A percentile compares a stretch with the other conserved stretches of the same genome.
phyloP scores from a whole-genome alignment of 2,113 vertebrate species.

The Daphoenositta chrysoptera region DNA sequence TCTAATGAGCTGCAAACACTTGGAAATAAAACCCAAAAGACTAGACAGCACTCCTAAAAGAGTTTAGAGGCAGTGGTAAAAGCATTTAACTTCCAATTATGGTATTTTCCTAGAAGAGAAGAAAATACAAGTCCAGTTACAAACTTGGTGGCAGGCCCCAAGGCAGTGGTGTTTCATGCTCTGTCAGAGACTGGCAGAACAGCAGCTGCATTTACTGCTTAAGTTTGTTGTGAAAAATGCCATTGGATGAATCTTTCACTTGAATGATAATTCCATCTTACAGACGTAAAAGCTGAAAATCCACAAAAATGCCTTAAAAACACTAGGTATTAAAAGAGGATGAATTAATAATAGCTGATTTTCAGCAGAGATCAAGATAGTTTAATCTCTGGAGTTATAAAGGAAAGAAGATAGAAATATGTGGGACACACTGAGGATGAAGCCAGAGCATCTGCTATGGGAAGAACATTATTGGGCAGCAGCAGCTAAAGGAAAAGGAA shows the following conservation, averaged over 20 bases:
- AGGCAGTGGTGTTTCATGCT: neutral
- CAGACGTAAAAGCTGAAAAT: neutral
- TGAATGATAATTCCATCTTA: conserved; percentile 1
- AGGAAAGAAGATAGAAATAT: conserved; percentile 23
- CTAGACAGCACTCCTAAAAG: neutral
- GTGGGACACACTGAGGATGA: neutral
- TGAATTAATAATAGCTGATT: conserved; percentile 26
- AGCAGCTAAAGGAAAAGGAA: neutral
- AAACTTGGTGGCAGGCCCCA: neutral
- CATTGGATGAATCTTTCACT: neutral
- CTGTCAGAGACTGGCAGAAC: neutral
- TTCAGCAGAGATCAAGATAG: neutral
- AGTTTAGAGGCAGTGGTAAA: neutral
- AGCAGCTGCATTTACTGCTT: neutral
- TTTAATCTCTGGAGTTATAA: conserved; percentile 8
- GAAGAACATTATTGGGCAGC: neutral
- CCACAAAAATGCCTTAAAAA: neutral
- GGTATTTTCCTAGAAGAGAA: neutral
- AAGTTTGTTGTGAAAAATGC: neutral
- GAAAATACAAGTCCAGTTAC: neutral
- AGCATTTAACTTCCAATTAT: neutral
- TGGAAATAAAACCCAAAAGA: neutral
- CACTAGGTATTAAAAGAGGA: neutral
- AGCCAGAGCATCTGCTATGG: neutral
- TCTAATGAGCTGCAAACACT: neutral